Evolutionary conservation across 1,140 invertebrate genomes (phyloP).

Genomic region (Lepidotrigona ventralis): DNA sequence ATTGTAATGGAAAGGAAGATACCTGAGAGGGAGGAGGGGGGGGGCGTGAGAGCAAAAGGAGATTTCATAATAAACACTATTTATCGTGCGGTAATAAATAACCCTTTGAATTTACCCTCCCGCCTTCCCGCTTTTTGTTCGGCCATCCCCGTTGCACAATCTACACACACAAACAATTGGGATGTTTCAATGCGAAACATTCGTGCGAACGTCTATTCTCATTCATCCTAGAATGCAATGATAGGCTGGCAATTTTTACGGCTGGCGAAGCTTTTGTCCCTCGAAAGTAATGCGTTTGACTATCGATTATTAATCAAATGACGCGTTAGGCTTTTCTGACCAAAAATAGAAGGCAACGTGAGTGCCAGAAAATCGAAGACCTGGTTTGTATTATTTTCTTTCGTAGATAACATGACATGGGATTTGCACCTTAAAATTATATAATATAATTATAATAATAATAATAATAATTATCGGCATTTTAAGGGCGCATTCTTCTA

Average conservation of each 20-base stretch:
- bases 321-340: neutral
- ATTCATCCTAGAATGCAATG: no score
- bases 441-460: no score
- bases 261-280: neutral
- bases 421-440: no score
- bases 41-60: no score
- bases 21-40: rapidly evolving
- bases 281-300: neutral
- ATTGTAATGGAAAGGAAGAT: constrained; percentile 7
- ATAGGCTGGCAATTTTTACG: no score
- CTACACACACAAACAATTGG: neutral
- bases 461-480: neutral
- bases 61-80: constrained; percentile 6
- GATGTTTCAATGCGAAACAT: neutral
- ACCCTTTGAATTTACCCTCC: neutral
- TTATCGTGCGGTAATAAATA: constrained; percentile 14
- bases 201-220: neutral
- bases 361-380: no score
- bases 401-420: no score
- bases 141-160: neutral
- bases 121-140: neutral
- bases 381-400: no score
- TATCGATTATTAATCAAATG: neutral
- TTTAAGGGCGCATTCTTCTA: neutral
- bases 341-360: neutral